Evolutionary conservation across 2,797 vertebrate genomes (phyloP).

Genomic region (Falco biarmicus): DNA sequence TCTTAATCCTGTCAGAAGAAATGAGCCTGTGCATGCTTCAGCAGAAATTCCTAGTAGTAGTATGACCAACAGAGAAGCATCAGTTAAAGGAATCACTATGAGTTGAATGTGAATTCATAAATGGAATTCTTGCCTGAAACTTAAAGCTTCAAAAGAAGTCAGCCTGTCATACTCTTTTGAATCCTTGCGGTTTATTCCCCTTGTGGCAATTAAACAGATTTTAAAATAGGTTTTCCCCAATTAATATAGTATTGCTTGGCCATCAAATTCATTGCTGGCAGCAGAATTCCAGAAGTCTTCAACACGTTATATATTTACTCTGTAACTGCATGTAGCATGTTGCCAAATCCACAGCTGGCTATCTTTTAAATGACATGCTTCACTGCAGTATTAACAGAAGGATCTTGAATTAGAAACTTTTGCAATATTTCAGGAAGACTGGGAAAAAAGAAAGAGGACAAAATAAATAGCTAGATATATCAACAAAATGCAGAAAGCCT

Average conservation of each 20-base stretch:
- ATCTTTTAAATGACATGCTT: not conserved
- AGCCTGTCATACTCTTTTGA: not conserved
- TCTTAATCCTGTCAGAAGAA: slow-evolving; percentile 16
- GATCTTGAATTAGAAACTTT: not conserved
- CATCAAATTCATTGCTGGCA: not conserved
- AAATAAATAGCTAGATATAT: not conserved
- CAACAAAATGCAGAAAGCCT: not conserved
- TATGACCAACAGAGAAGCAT: not conserved
- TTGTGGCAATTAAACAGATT: not conserved
- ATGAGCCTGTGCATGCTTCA: not conserved
- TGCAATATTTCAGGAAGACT: not conserved
- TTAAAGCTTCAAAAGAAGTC: not conserved
- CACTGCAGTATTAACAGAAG: not conserved
- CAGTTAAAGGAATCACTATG: not conserved
- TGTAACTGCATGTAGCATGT: not conserved
- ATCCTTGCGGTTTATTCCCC: not conserved
- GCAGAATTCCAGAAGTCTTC: not conserved
- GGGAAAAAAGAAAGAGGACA: not conserved
- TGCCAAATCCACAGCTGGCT: not conserved
- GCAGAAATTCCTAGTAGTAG: not conserved
- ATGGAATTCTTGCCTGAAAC: not conserved
- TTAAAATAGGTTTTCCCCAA: not conserved
- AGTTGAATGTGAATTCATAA: not conserved
- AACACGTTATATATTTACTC: not conserved
- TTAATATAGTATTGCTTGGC: not conserved